Percentiles rank a stretch among this genome's conserved stretches.
Conservation (phyloP, 1,140 invertebrate species). For the Drosophila cardini region DNA sequence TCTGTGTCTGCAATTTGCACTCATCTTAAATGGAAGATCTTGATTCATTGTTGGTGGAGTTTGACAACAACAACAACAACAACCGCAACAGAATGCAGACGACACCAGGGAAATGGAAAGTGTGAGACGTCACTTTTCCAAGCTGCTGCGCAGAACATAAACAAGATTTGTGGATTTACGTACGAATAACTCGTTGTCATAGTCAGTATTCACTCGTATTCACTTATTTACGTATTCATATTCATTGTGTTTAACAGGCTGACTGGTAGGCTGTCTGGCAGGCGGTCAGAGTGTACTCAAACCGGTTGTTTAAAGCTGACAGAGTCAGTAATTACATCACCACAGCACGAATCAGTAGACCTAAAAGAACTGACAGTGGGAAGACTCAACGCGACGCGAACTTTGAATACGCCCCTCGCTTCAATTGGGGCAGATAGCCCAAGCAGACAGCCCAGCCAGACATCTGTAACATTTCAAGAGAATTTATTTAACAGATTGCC, state of each 20-base stretch:
- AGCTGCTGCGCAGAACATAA: constrained; percentile 40
- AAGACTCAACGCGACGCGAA: constrained; percentile 8
- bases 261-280: not conserved
- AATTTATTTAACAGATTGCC: constrained; percentile 26
- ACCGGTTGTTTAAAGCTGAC: constrained; percentile 73
- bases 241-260: constrained; percentile 44
- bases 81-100: constrained; percentile 9
- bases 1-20: constrained; percentile 59
- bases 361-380: constrained; percentile 25
- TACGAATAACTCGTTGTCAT: constrained; percentile 5
- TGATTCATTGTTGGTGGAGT: constrained; percentile 14
- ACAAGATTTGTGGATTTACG: constrained; percentile 45
- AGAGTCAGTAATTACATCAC: constrained; percentile 73
- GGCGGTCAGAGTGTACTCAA: constrained; percentile 35
- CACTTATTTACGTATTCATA: constrained; percentile 42
- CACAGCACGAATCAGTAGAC: constrained; percentile 20
- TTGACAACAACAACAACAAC: too few relatives aligned
- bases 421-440: constrained; percentile 5
- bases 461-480: constrained; percentile 68
- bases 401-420: constrained; percentile 34
- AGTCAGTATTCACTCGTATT: constrained; percentile 4
- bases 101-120: constrained; percentile 62
- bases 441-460: constrained; percentile 1
- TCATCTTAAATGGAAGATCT: constrained; percentile 53
- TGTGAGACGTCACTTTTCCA: constrained; percentile 19